Evolutionary conservation across 2,113 vertebrate species (phyloP).

Genomic region (Meleagris gallopavo): DNA sequence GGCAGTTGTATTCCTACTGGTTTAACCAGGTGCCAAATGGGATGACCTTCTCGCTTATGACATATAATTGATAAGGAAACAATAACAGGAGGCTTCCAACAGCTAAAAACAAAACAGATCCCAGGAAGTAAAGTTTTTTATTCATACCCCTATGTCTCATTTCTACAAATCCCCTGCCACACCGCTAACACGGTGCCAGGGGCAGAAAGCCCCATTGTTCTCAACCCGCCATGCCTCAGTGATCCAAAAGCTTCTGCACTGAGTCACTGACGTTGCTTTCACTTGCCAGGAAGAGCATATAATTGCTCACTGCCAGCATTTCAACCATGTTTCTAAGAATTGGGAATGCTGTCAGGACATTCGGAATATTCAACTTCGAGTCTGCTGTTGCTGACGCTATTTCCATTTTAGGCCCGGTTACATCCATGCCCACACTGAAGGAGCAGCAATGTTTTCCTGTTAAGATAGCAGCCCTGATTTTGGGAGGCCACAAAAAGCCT

Average conservation of each 20-base stretch:
- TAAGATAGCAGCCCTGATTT: background rate
- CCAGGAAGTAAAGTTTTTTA: background rate
- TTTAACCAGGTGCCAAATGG: background rate
- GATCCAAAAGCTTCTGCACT: background rate
- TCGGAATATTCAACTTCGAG: background rate
- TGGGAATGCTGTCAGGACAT: background rate
- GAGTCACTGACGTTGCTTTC: background rate
- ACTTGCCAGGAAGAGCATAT: background rate
- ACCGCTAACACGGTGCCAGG: accelerated
- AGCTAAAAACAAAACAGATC: background rate
- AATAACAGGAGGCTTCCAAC: background rate
- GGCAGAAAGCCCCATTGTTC: accelerated
- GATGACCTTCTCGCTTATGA: background rate
- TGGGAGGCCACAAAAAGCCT: background rate
- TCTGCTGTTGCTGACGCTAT: background rate
- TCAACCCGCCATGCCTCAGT: background rate
- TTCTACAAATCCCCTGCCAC: background rate
- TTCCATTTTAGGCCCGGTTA: background rate
- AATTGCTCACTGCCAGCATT: background rate
- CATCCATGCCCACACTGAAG: background rate
- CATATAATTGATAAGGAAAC: background rate
- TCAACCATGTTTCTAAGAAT: background rate
- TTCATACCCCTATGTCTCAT: background rate
- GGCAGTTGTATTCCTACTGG: background rate
- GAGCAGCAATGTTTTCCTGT: background rate